Evolutionary conservation across 2,797 vertebrate genomes (phyloP).

Genomic region (Spondyliosoma cantharus): DNA sequence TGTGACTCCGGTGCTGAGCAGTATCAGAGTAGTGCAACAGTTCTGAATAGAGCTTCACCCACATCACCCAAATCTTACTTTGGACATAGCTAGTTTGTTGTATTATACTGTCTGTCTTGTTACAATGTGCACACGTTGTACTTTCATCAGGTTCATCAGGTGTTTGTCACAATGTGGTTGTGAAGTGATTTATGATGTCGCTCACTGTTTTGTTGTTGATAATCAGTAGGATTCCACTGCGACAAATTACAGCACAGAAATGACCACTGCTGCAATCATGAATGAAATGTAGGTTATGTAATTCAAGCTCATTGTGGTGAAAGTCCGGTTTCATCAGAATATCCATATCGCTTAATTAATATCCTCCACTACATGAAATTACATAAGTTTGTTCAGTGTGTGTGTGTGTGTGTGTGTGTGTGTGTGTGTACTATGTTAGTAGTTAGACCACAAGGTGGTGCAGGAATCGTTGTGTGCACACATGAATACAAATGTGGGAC

Average conservation of each 20-base stretch:
- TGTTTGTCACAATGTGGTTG: too few relatives aligned
- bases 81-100: not conserved
- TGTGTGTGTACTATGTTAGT: not conserved
- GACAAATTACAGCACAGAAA: constrained; percentile 3
- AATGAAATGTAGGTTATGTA: not conserved
- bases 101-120: not conserved
- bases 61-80: not conserved
- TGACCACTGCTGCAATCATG: not conserved
- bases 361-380: not conserved
- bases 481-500: not conserved
- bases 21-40: not conserved
- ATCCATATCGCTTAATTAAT: constrained; percentile 6
- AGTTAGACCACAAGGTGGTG: not conserved
- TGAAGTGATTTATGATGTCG: not conserved
- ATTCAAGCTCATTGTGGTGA: not conserved
- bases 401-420: not conserved
- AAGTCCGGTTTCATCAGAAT: constrained; percentile 4
- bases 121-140: not conserved
- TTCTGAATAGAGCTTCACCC: not conserved
- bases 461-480: not conserved
- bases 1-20: not conserved
- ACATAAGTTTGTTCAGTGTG: not conserved
- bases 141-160: not conserved
- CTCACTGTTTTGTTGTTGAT: not conserved
- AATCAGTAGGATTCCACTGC: not conserved